Base-by-base conservation (phyloP, 2,797 vertebrate genomes). In the Acanthornis magna region DNA sequence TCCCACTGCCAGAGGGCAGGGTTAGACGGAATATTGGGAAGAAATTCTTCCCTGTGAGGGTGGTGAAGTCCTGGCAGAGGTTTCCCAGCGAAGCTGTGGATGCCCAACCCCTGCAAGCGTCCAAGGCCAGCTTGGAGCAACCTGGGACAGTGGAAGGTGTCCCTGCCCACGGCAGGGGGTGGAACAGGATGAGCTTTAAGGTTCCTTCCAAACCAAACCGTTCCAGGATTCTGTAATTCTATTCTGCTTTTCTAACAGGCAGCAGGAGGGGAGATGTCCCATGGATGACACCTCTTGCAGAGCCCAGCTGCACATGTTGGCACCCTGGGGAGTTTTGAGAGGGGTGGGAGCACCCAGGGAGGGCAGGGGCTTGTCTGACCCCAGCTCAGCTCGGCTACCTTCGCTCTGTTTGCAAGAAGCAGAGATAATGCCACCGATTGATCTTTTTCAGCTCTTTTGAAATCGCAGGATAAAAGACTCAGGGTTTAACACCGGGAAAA, bases 41-140 rank as follows among this genome's bases (percentile, higher is more conserved):
- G 14, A 0, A 67, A 47, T 40, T 47, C 0, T 7, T 47, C 0
- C 0, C 10, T 19, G 13, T 0, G 17, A 81, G 40, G 25, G 4
- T 10, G 40, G 2, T 0, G 0, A 40, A 8, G 8, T 2, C 7
- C 45, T 73, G 61, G 25, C 54, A 34, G 21, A 67, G 47, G 17
- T 1, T 61, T 5, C 5, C 8, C 40, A 30, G 25, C 54, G 22
- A 0, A 75, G 30, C 30, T 68, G 55, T 8, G 71, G 42, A 5
- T 82, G 63, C 23, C 29, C 48, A 30, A 63, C 18, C 11, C 22
- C 36, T 70, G 50, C 43, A 0, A 63, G 8, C n/a, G 19, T 0
- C 43, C 71, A 43, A 70, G 43, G 32, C 42, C 50, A 57, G 11
- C 8, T 40, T 17, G 61, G n/a, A 45, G 8, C 29, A 18, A 0